Conservation (phyloP, 2,888 invertebrate genomes). For the Papilio demoleus region DNA sequence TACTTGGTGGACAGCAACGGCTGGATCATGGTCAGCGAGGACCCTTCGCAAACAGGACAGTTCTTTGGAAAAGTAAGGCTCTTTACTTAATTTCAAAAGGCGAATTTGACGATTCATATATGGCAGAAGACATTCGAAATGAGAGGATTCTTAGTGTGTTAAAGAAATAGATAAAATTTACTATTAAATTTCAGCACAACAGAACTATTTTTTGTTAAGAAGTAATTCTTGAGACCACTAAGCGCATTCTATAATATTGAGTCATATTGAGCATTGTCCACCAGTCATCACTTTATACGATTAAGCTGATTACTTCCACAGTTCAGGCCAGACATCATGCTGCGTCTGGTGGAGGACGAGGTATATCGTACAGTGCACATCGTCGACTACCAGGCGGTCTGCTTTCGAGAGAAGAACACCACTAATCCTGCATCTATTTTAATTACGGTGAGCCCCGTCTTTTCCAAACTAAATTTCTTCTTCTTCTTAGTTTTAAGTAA, state of each 20-base stretch:
- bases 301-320: slow-evolving; percentile 51
- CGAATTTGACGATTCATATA: too few species aligned
- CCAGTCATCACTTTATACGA: too few species aligned
- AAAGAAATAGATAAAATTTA: too few species aligned
- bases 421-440: slow-evolving; percentile 85
- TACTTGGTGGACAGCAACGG: slow-evolving; percentile 95
- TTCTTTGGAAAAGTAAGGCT: slow-evolving; percentile 91
- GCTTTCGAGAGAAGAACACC: slow-evolving; percentile 87
- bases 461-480: too few species aligned
- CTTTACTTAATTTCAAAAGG: slow-evolving; percentile 13
- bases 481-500: too few species aligned
- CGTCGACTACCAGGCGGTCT: slow-evolving; percentile 95
- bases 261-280: slow-evolving; percentile 1
- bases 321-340: slow-evolving; percentile 89
- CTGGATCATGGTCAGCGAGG: slow-evolving; percentile 91
- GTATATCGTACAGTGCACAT: slow-evolving; percentile 90
- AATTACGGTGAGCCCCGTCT: slow-evolving; percentile 85
- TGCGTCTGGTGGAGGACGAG: slow-evolving; percentile 87
- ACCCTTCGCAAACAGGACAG: slow-evolving; percentile 88
- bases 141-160: too few species aligned
- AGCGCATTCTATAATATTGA: too few species aligned
- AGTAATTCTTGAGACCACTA: background rate
- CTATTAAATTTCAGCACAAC: too few species aligned
- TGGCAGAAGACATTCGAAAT: too few species aligned
- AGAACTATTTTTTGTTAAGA: background rate